Evolutionary conservation across 2,113 vertebrate genomes (phyloP).

Genomic region (Macquaria ambigua): DNA sequence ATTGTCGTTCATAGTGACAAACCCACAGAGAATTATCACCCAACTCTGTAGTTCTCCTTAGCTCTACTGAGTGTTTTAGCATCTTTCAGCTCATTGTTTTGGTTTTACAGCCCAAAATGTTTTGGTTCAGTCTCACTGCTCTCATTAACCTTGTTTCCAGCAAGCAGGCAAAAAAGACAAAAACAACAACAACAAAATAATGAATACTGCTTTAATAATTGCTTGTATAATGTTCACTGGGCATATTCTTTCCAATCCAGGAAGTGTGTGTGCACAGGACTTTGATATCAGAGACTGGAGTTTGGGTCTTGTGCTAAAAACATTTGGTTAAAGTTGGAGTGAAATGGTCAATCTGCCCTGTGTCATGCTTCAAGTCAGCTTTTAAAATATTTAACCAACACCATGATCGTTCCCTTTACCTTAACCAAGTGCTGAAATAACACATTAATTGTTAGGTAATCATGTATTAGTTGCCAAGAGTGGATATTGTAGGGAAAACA

Average conservation of each 20-base stretch:
- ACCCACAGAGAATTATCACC: not conserved
- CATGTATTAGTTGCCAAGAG: not conserved
- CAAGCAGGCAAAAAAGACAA: not conserved
- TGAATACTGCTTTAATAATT: not conserved
- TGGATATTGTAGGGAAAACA: not conserved
- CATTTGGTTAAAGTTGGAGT: no score
- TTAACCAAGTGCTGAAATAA: not conserved
- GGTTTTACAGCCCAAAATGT: not conserved
- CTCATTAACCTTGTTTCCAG: not conserved
- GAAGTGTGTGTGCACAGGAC: no score
- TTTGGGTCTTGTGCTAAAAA: no score
- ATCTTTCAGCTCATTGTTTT: constrained; percentile 12
- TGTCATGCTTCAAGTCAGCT: no score
- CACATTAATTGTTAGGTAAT: not conserved
- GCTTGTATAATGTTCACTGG: not conserved
- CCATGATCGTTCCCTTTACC: no score
- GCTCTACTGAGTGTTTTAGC: not conserved
- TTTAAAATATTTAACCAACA: no score
- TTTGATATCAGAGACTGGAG: no score
- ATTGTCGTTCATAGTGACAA: not conserved
- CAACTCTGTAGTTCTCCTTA: not conserved
- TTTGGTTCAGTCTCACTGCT: not conserved
- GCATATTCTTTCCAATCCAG: not conserved
- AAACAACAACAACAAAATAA: not conserved
- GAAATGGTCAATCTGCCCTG: no score